Evolutionary conservation across 2,888 invertebrate species (phyloP).

Genomic region (Barypeithes pellucidus): DNA sequence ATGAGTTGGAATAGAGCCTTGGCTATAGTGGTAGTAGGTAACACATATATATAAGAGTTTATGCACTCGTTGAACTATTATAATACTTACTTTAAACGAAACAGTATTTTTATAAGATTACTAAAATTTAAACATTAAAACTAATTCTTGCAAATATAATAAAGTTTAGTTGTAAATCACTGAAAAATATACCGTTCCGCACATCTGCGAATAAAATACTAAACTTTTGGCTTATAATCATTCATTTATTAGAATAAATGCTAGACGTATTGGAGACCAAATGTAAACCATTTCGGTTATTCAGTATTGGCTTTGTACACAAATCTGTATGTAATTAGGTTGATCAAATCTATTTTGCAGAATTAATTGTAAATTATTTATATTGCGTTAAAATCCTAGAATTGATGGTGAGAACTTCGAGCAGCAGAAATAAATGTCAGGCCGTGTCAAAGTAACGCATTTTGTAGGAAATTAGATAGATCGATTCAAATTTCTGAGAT

Average conservation of each 20-base stretch:
- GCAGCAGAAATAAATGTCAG: not conserved
- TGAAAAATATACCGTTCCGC: not conserved
- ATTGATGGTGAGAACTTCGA: not conserved
- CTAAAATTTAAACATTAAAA: too few relatives aligned
- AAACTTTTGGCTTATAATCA: not conserved
- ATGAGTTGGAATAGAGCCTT: too few relatives aligned
- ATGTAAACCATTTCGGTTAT: conserved; percentile 16
- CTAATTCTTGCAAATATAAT: too few relatives aligned
- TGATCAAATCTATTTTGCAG: conserved; percentile 25
- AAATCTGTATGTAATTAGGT: conserved; percentile 14
- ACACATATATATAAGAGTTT: too few relatives aligned
- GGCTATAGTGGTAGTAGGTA: too few relatives aligned
- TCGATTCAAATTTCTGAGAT: too few relatives aligned
- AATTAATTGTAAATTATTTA: conserved; percentile 11
- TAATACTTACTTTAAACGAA: too few relatives aligned
- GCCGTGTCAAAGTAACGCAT: not conserved
- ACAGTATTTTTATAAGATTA: too few relatives aligned
- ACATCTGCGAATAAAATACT: not conserved
- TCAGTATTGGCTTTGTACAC: conserved; percentile 17
- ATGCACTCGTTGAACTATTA: too few relatives aligned
- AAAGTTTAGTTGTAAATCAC: too few relatives aligned
- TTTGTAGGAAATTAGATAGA: not conserved
- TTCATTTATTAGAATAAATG: conserved; percentile 15
- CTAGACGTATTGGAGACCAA: conserved; percentile 14
- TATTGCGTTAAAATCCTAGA: conserved; percentile 16